Conservation (phyloP, 2,888 invertebrate genomes). For the Machimus atricapillus region DNA sequence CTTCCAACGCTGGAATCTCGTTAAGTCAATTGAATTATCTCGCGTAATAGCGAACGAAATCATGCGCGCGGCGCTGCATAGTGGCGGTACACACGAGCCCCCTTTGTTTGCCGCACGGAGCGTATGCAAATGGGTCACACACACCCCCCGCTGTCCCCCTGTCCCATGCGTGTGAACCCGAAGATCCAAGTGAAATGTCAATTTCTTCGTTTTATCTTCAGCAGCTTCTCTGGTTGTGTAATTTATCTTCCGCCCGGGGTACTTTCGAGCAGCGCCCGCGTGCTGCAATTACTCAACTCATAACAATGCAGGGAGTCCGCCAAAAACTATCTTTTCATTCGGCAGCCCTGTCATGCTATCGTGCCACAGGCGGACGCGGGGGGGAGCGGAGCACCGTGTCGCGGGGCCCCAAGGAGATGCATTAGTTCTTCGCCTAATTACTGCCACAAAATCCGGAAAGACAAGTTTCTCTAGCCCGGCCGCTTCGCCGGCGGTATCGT, state of each 20-base stretch:
- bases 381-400: neutral
- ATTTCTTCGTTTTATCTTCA: neutral
- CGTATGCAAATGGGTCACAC: neutral
- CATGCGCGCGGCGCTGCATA: neutral
- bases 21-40: conserved; percentile 31
- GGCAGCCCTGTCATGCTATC: neutral
- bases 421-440: neutral
- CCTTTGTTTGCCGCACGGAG: neutral
- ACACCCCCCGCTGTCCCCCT: neutral
- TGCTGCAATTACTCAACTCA: neutral
- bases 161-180: neutral
- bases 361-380: neutral
- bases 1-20: neutral
- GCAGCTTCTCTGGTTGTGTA: neutral
- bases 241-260: neutral
- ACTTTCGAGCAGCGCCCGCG: neutral
- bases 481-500: neutral
- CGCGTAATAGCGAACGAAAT: neutral
- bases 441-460: neutral
- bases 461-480: neutral
- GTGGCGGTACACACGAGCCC: neutral
- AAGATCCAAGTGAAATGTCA: neutral
- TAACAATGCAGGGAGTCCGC: neutral
- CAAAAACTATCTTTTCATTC: neutral
- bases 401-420: neutral